Evolutionary conservation across 2,888 invertebrate genomes (phyloP).

Genomic region (Phyllotreta cruciferae): DNA sequence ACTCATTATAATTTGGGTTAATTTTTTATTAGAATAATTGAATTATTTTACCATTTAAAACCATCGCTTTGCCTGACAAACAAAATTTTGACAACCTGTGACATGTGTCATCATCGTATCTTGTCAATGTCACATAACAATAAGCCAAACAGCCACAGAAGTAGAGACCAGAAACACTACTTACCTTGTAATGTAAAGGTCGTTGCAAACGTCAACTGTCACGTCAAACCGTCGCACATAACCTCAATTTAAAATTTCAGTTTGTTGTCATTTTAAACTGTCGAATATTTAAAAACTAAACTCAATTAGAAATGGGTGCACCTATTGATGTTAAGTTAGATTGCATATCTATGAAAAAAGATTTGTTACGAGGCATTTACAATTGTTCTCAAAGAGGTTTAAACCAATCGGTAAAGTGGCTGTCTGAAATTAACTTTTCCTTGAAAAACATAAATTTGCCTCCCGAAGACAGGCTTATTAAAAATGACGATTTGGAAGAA

Average conservation of each 20-base stretch:
- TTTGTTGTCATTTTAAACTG: background rate
- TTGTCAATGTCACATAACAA: too few species aligned
- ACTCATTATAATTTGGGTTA: background rate
- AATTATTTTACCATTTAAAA: background rate
- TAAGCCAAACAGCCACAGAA: too few species aligned
- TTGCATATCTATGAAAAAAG: conserved; percentile 69
- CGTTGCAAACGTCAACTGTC: background rate
- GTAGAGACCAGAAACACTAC: too few species aligned
- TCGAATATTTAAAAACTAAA: background rate
- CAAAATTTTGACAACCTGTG: background rate
- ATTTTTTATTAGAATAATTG: background rate
- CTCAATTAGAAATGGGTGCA: conserved; percentile 30
- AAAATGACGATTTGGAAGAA: conserved; percentile 63
- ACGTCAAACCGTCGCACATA: background rate
- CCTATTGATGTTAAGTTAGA: conserved; percentile 57
- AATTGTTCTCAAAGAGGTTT: conserved; percentile 84
- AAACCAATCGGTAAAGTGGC: conserved; percentile 84
- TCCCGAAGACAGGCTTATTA: conserved; percentile 62
- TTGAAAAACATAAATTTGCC: conserved; percentile 71
- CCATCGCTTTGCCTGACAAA: too few species aligned
- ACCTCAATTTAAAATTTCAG: background rate
- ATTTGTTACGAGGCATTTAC: conserved; percentile 69
- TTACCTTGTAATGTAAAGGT: too few species aligned
- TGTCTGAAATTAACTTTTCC: conserved; percentile 83
- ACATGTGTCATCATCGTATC: too few species aligned